Conservation (phyloP, 2,113 vertebrate species). For the Labeo rohita region DNA sequence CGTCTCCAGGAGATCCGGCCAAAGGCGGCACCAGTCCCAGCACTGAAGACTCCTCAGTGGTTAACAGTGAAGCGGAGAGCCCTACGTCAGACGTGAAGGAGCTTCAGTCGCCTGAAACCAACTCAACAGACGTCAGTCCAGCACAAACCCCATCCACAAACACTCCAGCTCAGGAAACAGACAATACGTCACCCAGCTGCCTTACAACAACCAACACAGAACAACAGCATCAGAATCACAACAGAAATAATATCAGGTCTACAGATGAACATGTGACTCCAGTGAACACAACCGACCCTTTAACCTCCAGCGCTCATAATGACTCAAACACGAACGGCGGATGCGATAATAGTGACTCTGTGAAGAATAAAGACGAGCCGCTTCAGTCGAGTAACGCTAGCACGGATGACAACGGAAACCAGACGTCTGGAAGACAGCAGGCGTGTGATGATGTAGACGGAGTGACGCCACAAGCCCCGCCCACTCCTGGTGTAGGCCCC, state of each 20-base stretch:
- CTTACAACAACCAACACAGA: constrained; percentile 54
- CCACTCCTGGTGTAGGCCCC: constrained; percentile 50
- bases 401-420: constrained; percentile 33
- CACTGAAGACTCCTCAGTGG: constrained; percentile 13
- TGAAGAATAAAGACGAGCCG: background rate
- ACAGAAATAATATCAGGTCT: constrained; percentile 43
- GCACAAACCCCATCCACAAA: background rate
- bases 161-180: constrained; percentile 54
- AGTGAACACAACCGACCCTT: background rate
- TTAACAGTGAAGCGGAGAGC: background rate
- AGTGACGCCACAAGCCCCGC: constrained; percentile 48
- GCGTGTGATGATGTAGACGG: constrained; percentile 64
- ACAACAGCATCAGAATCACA: constrained; percentile 50
- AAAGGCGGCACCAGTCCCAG: constrained; percentile 27
- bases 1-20: constrained; percentile 36
- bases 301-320: background rate
- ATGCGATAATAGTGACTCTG: background rate
- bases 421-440: background rate
- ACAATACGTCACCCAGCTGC: constrained; percentile 31
- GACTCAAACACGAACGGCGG: constrained; percentile 21
- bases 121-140: constrained; percentile 9
- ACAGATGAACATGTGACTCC: constrained; percentile 29
- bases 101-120: background rate
- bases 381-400: background rate
- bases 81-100: constrained; percentile 47